Percentiles rank a stretch among this genome's conserved stretches.
phyloP scores from a whole-genome alignment of 1,140 invertebrate species.

The Arion vulgaris region DNA sequence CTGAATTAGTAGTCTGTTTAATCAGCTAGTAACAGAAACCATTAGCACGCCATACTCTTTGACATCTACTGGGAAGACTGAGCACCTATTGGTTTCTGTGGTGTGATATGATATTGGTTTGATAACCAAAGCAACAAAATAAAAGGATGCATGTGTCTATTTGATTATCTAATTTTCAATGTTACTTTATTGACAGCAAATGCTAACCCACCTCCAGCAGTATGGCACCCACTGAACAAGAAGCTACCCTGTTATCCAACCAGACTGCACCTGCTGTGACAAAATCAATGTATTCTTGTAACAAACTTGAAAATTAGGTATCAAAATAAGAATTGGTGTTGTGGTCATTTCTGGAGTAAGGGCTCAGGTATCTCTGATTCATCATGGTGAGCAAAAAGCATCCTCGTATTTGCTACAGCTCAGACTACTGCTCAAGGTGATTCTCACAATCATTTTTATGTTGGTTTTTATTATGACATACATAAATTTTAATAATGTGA shows the following conservation, averaged over 20 bases:
- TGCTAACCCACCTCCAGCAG: not conserved
- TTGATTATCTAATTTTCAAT: not conserved
- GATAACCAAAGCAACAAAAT: too few relatives aligned
- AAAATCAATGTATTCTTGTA: not conserved
- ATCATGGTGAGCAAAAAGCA: not conserved
- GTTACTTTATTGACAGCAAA: not conserved
- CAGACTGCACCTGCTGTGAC: not conserved
- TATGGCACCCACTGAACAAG: not conserved
- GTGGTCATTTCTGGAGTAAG: not conserved
- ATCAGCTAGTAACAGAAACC: too few relatives aligned
- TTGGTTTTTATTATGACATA: too few relatives aligned
- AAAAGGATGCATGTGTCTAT: too few relatives aligned
- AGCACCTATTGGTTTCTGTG: too few relatives aligned
- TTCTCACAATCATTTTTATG: too few relatives aligned
- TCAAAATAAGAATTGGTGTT: not conserved
- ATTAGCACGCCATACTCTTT: too few relatives aligned
- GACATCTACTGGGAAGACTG: too few relatives aligned
- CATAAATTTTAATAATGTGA: too few relatives aligned
- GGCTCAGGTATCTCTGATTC: not conserved
- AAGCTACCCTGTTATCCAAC: not conserved
- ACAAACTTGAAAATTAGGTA: not conserved
- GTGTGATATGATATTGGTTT: too few relatives aligned
- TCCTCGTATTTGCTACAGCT: not conserved
- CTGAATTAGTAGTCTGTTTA: too few relatives aligned
- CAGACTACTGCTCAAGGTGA: not conserved